A percentile compares a stretch with the other conserved stretches of the same genome.
Evolutionary conservation across 2,797 vertebrate genomes (phyloP).

Genomic region (Uromys caudimaculatus): DNA sequence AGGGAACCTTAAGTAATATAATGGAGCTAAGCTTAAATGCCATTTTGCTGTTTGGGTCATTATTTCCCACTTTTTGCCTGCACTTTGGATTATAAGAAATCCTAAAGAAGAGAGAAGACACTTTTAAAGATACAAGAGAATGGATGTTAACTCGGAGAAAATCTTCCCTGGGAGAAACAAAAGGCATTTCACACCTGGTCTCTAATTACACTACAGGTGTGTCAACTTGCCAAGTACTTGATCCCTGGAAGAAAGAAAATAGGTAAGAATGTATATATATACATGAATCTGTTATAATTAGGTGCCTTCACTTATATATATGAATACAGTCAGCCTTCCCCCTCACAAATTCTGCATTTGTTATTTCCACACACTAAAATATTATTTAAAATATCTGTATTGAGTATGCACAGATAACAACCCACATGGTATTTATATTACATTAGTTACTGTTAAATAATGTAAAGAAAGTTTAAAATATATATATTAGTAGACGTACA

Average conservation of each 20-base stretch:
- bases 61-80: constrained; percentile 51
- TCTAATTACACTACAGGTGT: constrained; percentile 25
- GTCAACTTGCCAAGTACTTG: constrained; percentile 17
- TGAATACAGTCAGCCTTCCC: neutral
- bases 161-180: constrained; percentile 18
- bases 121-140: constrained; percentile 39
- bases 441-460: neutral
- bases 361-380: neutral
- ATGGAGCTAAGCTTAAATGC: constrained; percentile 68
- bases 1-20: constrained; percentile 67
- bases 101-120: constrained; percentile 48
- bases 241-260: neutral
- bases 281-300: no score
- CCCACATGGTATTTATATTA: neutral
- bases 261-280: neutral
- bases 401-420: neutral
- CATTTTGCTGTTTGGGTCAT: constrained; percentile 66
- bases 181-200: constrained; percentile 44
- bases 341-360: neutral
- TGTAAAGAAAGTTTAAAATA: neutral
- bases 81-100: constrained; percentile 60
- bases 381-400: neutral
- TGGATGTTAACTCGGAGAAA: neutral
- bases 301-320: no score
- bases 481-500: neutral